Conservation (phyloP, 2,888 invertebrate species). For the Muscina levida region DNA sequence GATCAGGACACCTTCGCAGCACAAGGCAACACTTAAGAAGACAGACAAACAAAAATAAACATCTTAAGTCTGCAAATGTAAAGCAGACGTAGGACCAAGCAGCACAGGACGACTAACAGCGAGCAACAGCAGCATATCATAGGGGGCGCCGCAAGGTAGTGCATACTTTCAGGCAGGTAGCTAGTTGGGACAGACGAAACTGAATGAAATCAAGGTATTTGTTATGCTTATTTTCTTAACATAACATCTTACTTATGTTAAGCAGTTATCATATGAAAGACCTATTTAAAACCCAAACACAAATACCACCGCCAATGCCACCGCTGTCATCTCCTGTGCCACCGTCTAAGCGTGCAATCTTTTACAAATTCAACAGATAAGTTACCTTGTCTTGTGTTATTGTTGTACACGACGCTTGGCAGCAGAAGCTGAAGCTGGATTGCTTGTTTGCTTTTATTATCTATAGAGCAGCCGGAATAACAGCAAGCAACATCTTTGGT, state of each 20-base stretch:
- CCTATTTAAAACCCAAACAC: constrained; percentile 56
- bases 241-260: constrained; percentile 53
- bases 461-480: constrained; percentile 2
- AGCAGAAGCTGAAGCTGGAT: background rate
- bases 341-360: background rate
- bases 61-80: background rate
- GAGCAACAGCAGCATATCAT: too few species aligned
- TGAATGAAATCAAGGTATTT: constrained; percentile 63
- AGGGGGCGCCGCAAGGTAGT: too few species aligned
- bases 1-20: background rate
- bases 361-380: constrained; percentile 62
- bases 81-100: too few species aligned
- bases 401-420: background rate
- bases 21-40: too few species aligned
- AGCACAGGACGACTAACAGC: too few species aligned
- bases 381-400: constrained; percentile 32
- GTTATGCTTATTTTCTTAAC: constrained; percentile 66
- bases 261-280: constrained; percentile 64
- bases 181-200: background rate
- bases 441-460: constrained; percentile 37
- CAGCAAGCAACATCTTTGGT: background rate
- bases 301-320: constrained; percentile 24
- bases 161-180: background rate
- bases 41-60: constrained; percentile 2
- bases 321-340: background rate